A percentile compares a stretch with the other conserved stretches of the same genome.
Evolutionary conservation across 2,113 vertebrate genomes (phyloP).

Genomic region (Recurvirostra avosetta): DNA sequence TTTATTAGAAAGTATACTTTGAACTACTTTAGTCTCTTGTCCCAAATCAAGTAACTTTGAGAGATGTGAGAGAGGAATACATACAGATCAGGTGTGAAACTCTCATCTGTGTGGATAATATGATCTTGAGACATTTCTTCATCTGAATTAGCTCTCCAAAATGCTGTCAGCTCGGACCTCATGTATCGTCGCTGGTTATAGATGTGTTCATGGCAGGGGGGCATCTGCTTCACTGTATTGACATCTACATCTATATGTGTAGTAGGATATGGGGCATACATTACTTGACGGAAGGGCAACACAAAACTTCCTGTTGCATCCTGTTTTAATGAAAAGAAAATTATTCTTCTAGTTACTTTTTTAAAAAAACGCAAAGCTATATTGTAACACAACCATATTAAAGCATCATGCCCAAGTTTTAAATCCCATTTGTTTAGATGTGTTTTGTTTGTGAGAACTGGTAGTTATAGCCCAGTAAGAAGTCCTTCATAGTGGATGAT

Average conservation of each 20-base stretch:
- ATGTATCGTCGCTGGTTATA: constrained; percentile 94
- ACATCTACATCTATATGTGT: constrained; percentile 97
- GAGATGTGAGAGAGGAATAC: constrained; percentile 10
- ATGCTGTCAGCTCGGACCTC: constrained; percentile 85
- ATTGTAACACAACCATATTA: background rate
- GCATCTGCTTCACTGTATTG: constrained; percentile 97
- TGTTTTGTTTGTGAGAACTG: background rate
- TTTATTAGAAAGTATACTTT: background rate
- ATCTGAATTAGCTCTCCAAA: constrained; percentile 92
- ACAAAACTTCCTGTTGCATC: constrained; percentile 96
- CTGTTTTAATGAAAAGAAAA: constrained; percentile 69
- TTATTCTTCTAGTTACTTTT: background rate
- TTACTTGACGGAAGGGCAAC: constrained; percentile 93
- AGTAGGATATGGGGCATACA: constrained; percentile 93
- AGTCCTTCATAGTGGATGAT: background rate
- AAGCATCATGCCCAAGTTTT: background rate
- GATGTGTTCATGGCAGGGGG: constrained; percentile 94
- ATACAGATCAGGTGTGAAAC: constrained; percentile 93
- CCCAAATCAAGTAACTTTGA: background rate
- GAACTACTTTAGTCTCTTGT: background rate
- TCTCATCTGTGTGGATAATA: constrained; percentile 89
- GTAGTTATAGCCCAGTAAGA: background rate
- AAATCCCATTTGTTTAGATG: background rate
- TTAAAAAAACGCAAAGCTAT: background rate
- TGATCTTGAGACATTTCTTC: constrained; percentile 89